Conservation (phyloP, 2,888 invertebrate species). For the Odontocerum albicorne region DNA sequence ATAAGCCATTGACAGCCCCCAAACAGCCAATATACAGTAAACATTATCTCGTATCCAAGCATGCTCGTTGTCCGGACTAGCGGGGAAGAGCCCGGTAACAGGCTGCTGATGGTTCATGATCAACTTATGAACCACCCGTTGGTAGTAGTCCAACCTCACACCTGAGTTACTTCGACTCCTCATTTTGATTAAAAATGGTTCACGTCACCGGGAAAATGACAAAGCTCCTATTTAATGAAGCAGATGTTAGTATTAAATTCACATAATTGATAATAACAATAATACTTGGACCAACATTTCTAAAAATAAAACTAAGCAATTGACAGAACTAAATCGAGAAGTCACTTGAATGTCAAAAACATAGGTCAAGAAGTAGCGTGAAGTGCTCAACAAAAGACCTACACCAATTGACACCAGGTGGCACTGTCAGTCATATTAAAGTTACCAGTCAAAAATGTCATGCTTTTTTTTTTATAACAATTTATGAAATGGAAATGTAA, state of each 20-base stretch:
- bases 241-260: no score
- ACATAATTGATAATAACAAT: no score
- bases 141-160: slow-evolving; percentile 94
- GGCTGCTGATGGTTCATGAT: slow-evolving; percentile 95
- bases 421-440: no score
- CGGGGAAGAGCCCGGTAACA: slow-evolving; percentile 95
- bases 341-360: slow-evolving; percentile 32
- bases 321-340: slow-evolving; percentile 1
- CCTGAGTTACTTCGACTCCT: slow-evolving; percentile 88
- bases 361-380: no score
- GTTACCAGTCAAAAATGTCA: no score
- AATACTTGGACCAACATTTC: neutral
- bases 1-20: slow-evolving; percentile 98
- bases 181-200: slow-evolving; percentile 55
- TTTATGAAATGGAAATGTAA: no score
- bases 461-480: no score
- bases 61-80: slow-evolving; percentile 83
- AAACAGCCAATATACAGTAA: slow-evolving; percentile 94
- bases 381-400: no score
- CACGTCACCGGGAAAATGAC: no score
- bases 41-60: slow-evolving; percentile 99
- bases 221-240: no score
- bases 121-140: slow-evolving; percentile 89
- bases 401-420: no score
- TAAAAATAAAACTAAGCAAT: neutral